Evolutionary conservation across 2,113 vertebrate genomes (phyloP).

Genomic region (Psettodes erumei): DNA sequence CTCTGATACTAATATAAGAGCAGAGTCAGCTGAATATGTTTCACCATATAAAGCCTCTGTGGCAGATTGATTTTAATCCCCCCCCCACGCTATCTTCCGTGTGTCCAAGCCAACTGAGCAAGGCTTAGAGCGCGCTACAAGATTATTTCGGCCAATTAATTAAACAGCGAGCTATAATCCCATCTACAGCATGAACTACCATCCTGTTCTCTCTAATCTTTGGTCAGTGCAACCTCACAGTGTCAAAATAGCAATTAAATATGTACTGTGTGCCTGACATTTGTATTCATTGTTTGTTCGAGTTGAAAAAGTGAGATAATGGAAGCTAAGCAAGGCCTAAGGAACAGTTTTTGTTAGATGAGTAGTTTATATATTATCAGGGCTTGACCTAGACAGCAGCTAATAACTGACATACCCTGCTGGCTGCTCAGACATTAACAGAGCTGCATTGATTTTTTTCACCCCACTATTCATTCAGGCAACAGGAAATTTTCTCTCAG

Average conservation of each 20-base stretch:
- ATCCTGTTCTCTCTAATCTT: slow-evolving; percentile 21
- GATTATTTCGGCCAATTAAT: slow-evolving; percentile 66
- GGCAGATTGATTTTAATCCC: slow-evolving; percentile 54
- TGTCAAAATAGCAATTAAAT: neutral
- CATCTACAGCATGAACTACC: slow-evolving; percentile 15
- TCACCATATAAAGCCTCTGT: slow-evolving; percentile 39
- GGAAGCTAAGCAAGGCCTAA: neutral
- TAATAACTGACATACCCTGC: slow-evolving; percentile 31
- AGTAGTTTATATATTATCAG: slow-evolving; percentile 2
- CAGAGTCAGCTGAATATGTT: slow-evolving; percentile 46
- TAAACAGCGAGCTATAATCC: slow-evolving; percentile 49
- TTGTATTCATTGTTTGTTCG: neutral
- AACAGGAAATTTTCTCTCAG: slow-evolving; percentile 20
- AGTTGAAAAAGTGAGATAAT: neutral
- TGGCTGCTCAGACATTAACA: slow-evolving; percentile 19
- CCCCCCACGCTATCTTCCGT: slow-evolving; percentile 36
- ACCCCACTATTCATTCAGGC: neutral
- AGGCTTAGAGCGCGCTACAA: slow-evolving; percentile 36
- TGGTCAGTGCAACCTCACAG: neutral
- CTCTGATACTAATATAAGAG: slow-evolving; percentile 24
- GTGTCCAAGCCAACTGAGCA: slow-evolving; percentile 21
- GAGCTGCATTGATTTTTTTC: slow-evolving; percentile 38
- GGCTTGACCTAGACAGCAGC: slow-evolving; percentile 26
- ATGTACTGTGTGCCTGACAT: neutral
- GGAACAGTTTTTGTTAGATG: neutral